Conservation (phyloP, 2,113 vertebrate species). For the Anthoscopus minutus region DNA sequence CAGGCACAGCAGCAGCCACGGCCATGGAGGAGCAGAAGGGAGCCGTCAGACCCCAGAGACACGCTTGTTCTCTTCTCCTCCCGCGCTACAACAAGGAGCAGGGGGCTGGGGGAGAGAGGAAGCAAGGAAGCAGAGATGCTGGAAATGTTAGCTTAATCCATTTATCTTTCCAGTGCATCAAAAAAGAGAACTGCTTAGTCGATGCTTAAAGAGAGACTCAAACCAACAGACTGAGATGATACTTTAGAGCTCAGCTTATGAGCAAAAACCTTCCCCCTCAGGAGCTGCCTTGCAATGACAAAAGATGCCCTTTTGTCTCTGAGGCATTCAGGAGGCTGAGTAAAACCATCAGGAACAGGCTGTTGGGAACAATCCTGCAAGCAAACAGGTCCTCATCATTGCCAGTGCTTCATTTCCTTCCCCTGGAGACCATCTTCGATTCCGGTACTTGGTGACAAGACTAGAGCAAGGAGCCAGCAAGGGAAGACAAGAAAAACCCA, state of each 20-base stretch:
- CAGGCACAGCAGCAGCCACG: not conserved
- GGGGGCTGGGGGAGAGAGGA: not conserved
- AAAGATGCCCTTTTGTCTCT: not conserved
- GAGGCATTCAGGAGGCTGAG: not conserved
- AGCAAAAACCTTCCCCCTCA: not conserved
- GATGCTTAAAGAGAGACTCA: not conserved
- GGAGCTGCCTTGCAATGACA: not conserved
- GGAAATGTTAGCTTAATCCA: not conserved
- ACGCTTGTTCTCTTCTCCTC: not conserved
- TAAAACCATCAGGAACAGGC: not conserved
- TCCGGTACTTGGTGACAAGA: not conserved
- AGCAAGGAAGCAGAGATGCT: not conserved
- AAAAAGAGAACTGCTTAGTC: not conserved
- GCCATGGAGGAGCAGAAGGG: constrained; percentile 50
- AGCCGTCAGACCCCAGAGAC: constrained; percentile 19
- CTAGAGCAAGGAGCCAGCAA: not conserved
- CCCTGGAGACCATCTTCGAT: not conserved
- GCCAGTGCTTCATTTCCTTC: not conserved
- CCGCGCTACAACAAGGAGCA: not conserved
- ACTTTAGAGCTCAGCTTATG: not conserved
- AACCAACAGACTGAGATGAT: not conserved
- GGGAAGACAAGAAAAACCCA: not conserved
- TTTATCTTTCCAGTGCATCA: not conserved
- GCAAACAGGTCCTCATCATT: not conserved
- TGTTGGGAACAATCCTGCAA: not conserved